phyloP scores from a whole-genome alignment of 1,140 invertebrate species.

The Megalopta genalis region DNA sequence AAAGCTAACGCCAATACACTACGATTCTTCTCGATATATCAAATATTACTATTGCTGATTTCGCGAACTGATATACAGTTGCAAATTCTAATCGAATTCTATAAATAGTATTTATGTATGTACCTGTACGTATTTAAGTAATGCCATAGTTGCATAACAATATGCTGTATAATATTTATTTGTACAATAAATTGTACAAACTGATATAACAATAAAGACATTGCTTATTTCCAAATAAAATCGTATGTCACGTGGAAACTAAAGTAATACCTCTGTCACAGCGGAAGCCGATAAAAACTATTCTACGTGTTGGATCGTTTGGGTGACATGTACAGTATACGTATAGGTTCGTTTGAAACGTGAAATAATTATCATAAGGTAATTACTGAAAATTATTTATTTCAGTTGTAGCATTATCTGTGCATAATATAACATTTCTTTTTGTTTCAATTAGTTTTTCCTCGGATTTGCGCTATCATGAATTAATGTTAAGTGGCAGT shows the following conservation, averaged over 20 bases:
- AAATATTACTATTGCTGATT: slow-evolving; percentile 25
- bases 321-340: background rate
- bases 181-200: slow-evolving; percentile 52
- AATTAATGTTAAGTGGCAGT: slow-evolving; percentile 33
- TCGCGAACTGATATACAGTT: slow-evolving; percentile 26
- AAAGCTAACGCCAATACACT: background rate
- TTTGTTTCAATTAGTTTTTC: slow-evolving; percentile 13
- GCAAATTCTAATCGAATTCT: slow-evolving; percentile 26
- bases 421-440: slow-evolving; percentile 43
- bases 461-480: slow-evolving; percentile 11
- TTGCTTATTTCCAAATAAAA: slow-evolving; percentile 24
- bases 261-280: background rate
- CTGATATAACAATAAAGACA: slow-evolving; percentile 29
- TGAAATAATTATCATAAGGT: slow-evolving; percentile 11
- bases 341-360: background rate
- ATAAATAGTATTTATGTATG: slow-evolving; percentile 24
- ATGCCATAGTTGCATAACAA: slow-evolving; percentile 49
- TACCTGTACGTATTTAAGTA: slow-evolving; percentile 46
- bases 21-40: background rate
- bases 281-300: background rate
- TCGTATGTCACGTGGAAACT: background rate
- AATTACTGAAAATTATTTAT: slow-evolving; percentile 45
- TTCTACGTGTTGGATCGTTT: background rate
- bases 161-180: slow-evolving; percentile 48
- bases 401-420: slow-evolving; percentile 33